Conservation (phyloP, 2,113 vertebrate species). For the Sebastes schlegelii region DNA sequence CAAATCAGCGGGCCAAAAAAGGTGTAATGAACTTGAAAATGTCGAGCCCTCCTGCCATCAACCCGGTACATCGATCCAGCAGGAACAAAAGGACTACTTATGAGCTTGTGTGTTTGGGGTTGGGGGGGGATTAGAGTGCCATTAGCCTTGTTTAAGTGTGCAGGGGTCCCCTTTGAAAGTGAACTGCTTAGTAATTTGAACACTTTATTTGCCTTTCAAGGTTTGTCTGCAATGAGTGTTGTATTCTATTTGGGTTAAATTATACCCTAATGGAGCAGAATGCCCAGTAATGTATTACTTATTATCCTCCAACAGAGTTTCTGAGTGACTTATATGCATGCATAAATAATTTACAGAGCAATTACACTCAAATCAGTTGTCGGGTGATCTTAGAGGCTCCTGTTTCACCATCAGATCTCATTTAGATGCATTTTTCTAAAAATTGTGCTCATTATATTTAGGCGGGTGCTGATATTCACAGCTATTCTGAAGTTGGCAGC, state of each 20-base stretch:
- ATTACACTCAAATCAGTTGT: conserved; percentile 35
- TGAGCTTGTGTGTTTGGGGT: conserved; percentile 6
- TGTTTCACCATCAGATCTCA: conserved; percentile 12
- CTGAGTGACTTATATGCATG: conserved; percentile 1
- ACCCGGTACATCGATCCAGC: conserved; percentile 47
- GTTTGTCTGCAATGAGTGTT: neutral
- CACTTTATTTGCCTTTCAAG: neutral
- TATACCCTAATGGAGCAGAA: conserved; percentile 35
- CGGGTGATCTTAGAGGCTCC: conserved; percentile 1
- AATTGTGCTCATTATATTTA: neutral
- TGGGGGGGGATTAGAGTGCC: no score
- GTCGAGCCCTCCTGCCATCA: conserved; percentile 53
- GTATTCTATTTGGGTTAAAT: conserved; percentile 43
- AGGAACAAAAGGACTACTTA: conserved; percentile 36
- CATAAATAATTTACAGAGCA: conserved; percentile 47
- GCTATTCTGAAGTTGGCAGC: neutral
- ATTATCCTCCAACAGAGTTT: conserved; percentile 21
- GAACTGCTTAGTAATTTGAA: conserved; percentile 13
- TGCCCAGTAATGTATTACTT: conserved; percentile 28
- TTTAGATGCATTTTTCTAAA: neutral
- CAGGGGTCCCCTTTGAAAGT: conserved; percentile 25
- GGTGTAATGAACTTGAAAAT: conserved; percentile 54
- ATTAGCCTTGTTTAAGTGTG: conserved; percentile 12
- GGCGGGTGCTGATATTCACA: neutral
- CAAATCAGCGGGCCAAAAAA: conserved; percentile 51